Evolutionary conservation across 2,888 invertebrate genomes (phyloP), one percentile per base, ranked within the genome.

Genomic region (Ditula angustiorana): DNA sequence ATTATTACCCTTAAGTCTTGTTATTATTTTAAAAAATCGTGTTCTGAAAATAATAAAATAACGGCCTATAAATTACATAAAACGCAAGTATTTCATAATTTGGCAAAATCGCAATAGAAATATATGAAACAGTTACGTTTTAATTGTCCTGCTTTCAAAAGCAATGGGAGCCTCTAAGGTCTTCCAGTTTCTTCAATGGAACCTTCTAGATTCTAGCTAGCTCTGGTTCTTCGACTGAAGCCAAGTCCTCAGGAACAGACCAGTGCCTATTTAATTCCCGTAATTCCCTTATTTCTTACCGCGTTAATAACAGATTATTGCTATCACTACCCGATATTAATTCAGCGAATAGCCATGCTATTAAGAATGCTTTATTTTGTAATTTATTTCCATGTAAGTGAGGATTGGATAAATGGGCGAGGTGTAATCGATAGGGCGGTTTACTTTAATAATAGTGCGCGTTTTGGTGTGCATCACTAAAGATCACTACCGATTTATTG

Each of bases 401-500:
- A 58, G 57, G 63, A 63, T 63, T 58, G 63, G 57, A 63, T 58
- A 63, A 62, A 62, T 61, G 53, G 49, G 49, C 23, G 50, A 44
- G 30, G 63, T 33, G 56, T 63, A 63, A 63, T 63, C 52, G 57
- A 63, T 63, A 63, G 63, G 63, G 50, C 57, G 63, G 62, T 44
- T 21, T 30, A 37, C 50, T 19, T 63, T 63, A 63, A 63, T 63
- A 58, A 63, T 57, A 63, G 63, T 41, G 63, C 26, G 19, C 55
- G 47, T 63, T 62, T 63, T 44, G 50, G 63, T 63, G n/a, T n/a
- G n/a, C n/a, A n/a, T n/a, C n/a, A n/a, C n/a, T n/a, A n/a, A n/a
- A 41, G 57, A 63, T 58, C 63, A 63, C 63, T 58, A 63, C 63
- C 57, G 63, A 63, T 63, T 63, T 63, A 63, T 63, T 63, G 57